A percentile compares a stretch with the other conserved stretches of the same genome.
phyloP scores from a whole-genome alignment of 1,140 invertebrate genomes.

The Arion vulgaris region DNA sequence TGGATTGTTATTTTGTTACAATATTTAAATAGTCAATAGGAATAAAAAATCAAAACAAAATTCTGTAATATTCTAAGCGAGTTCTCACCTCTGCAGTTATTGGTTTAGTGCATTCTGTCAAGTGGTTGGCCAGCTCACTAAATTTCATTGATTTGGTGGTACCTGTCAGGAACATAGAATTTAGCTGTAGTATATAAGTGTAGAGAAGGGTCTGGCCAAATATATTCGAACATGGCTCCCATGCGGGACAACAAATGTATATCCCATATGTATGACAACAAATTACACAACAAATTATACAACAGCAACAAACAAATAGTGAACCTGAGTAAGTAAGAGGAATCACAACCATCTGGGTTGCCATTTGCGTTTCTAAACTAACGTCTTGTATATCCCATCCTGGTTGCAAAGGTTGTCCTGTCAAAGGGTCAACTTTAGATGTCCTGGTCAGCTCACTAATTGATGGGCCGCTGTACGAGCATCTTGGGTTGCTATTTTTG shows the following conservation, averaged over 20 bases:
- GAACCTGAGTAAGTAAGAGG: conserved; percentile 64
- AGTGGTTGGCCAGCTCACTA: conserved; percentile 49
- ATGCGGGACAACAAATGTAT: too few relatives aligned
- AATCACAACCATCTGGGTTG: conserved; percentile 47
- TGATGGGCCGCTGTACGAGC: conserved; percentile 62
- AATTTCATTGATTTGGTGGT: conserved; percentile 53
- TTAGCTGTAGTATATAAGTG: too few relatives aligned
- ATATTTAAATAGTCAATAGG: too few relatives aligned
- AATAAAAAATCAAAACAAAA: background rate
- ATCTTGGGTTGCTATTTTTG: conserved; percentile 60
- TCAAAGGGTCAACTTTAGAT: conserved; percentile 66
- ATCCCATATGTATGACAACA: too few relatives aligned
- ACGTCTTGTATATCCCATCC: conserved; percentile 62
- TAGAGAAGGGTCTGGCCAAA: too few relatives aligned
- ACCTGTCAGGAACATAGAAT: conserved; percentile 40
- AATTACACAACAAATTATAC: too few relatives aligned
- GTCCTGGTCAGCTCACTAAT: conserved; percentile 63
- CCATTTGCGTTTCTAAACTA: conserved; percentile 60
- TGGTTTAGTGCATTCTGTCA: conserved; percentile 55
- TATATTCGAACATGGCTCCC: too few relatives aligned
- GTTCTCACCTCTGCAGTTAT: conserved; percentile 54
- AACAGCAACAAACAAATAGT: too few relatives aligned
- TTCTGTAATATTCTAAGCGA: background rate
- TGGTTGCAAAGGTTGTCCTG: conserved; percentile 48
- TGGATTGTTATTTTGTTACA: too few relatives aligned